These are phyloP conservation scores for Conger conger DNA, from an alignment of 2,113 vertebrate genomes.

Conservation along the genomic window DNA sequence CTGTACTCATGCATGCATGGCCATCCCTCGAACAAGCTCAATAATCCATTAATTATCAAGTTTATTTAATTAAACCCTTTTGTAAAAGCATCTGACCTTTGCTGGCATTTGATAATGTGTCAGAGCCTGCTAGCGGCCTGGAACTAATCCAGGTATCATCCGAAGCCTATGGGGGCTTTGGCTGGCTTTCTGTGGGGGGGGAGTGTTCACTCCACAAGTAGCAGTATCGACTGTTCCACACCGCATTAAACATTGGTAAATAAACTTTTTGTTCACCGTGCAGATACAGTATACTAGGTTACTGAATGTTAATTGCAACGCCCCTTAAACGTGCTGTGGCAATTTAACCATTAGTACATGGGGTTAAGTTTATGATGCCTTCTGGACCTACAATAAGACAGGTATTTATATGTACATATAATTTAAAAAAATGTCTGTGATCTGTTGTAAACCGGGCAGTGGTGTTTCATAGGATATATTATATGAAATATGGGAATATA, in stretches of 20 bases:
- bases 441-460: no score
- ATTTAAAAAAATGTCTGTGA: no score
- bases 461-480: no score
- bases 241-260: no score
- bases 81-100: background rate
- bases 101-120: background rate
- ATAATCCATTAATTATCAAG: background rate
- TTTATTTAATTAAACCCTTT: constrained; percentile 5
- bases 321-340: background rate
- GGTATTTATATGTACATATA: no score
- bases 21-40: background rate
- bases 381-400: no score
- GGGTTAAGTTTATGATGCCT: no score
- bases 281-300: background rate
- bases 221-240: no score
- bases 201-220: background rate
- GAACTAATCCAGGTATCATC: background rate
- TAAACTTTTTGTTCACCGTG: background rate
- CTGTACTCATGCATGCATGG: background rate
- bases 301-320: background rate
- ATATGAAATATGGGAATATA: no score
- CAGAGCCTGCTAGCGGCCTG: background rate
- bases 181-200: background rate
- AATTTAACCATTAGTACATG: no score
- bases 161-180: background rate